Base-by-base conservation (phyloP, 2,113 vertebrate genomes). In the Phrynosoma blainvillii region DNA sequence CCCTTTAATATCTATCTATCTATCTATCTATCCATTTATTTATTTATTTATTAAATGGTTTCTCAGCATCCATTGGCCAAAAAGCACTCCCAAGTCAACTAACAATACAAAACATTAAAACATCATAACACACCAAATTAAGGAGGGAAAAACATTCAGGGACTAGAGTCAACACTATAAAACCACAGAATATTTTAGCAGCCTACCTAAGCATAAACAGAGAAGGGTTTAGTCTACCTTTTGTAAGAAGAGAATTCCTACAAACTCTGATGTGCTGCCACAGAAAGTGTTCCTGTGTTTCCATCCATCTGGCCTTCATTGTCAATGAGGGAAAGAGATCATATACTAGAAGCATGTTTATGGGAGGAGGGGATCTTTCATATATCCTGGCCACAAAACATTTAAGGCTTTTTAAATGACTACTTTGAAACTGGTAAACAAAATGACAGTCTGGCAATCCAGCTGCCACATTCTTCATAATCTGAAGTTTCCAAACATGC, bases 1-100 rank as follows among this genome's bases (percentile, higher is more conserved):
- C 32, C 77, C 84, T 73, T 36, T 89, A 74, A 65, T 82, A 88
- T 85, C 1, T 74, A n/a, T n/a, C n/a, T n/a, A n/a, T n/a, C n/a
- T n/a, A n/a, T n/a, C n/a, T n/a, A n/a, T n/a, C n/a, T n/a, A n/a
- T n/a, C n/a, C n/a, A n/a, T n/a, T n/a, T n/a, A n/a, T 85, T 91
- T 81, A 59, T 32, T 81, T 25, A 81, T 81, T 59, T 81, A 40
- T 81, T 25, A 66, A 81, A 81, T 81, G 23, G n/a, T 73, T 73
- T 32, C 30, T 73, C 30, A 32, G 8, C 32, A 18, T 32, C 71
- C 32, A n/a, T 73, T 18, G 1, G n/a, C 32, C n/a, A 5, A 36
- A 73, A n/a, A 32, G 10, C n/a, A 2, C 47, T n/a, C 30, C 70
- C 12, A 47, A 84, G 11, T 80, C 68, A 76, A 77, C 1, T 52